These are phyloP conservation scores for Chinchilla lanigera DNA, from an alignment of 2,113 vertebrate genomes.

Conservation along the genomic window DNA sequence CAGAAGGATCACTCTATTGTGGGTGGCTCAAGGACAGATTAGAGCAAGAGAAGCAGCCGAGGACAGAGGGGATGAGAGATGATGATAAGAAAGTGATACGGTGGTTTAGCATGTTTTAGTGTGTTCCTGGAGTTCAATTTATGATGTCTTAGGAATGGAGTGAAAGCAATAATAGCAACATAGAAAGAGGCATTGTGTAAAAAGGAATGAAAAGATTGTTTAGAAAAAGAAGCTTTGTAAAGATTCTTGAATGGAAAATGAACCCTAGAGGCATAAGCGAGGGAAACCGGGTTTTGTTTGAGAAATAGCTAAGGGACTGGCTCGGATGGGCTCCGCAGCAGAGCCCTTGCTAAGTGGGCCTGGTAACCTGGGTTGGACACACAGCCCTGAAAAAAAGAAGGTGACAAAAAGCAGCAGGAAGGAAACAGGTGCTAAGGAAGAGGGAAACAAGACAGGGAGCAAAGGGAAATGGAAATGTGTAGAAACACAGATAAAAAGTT, in stretches of 20 bases:
- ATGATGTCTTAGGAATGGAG: not conserved
- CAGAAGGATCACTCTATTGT: not conserved
- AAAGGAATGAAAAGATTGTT: not conserved
- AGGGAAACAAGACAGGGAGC: not conserved
- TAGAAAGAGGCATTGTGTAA: not conserved
- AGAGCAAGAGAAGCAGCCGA: not conserved
- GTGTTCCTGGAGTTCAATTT: not conserved
- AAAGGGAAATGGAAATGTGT: not conserved
- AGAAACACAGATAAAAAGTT: not conserved
- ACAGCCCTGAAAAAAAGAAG: too few species aligned
- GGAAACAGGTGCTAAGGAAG: not conserved
- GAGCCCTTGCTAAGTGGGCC: too few species aligned
- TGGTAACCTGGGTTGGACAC: not conserved
- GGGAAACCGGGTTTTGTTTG: not conserved
- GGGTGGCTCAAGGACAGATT: not conserved
- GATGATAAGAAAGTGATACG: not conserved
- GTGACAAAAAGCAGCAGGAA: not conserved
- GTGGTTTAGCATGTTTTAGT: not conserved
- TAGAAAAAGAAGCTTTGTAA: not conserved
- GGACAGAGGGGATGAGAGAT: not conserved
- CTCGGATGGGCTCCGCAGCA: accelerated
- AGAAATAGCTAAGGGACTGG: not conserved
- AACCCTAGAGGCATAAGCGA: not conserved
- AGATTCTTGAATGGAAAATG: not conserved
- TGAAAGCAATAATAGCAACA: not conserved